phyloP scores from a whole-genome alignment of 92 coral and sea anemone genomes.

The Bergia sp. region DNA sequence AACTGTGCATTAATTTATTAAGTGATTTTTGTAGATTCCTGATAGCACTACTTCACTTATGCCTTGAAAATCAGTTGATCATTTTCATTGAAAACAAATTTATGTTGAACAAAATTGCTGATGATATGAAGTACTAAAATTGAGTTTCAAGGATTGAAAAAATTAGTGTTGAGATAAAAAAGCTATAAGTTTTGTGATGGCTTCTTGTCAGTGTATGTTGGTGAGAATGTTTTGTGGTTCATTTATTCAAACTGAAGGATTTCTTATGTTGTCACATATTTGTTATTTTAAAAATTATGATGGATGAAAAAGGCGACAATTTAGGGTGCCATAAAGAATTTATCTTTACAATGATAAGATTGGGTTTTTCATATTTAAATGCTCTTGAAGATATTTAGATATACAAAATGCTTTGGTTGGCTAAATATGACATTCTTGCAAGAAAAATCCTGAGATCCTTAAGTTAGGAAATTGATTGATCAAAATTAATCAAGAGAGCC shows the following conservation, averaged over 20 bases:
- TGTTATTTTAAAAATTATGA: not conserved
- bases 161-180: too few species aligned
- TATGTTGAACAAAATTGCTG: not conserved
- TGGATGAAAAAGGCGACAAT: not conserved
- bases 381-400: not conserved
- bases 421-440: not conserved
- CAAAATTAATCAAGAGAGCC: constrained; percentile 1
- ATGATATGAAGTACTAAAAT: too few species aligned
- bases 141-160: too few species aligned
- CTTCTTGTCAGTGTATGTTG: not conserved
- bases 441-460: not conserved
- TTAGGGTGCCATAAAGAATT: not conserved
- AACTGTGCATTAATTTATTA: not conserved
- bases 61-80: not conserved
- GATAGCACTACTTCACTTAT: not conserved
- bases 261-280: not conserved
- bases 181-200: not conserved
- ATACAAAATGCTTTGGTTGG: not conserved
- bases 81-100: not conserved
- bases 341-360: not conserved
- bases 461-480: not conserved
- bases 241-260: not conserved
- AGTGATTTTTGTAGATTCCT: not conserved
- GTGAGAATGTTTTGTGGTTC: not conserved
- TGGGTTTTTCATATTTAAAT: constrained; percentile 5